Evolutionary conservation across 2,888 invertebrate genomes (phyloP).

Genomic region (Aproaerema taeniolella): DNA sequence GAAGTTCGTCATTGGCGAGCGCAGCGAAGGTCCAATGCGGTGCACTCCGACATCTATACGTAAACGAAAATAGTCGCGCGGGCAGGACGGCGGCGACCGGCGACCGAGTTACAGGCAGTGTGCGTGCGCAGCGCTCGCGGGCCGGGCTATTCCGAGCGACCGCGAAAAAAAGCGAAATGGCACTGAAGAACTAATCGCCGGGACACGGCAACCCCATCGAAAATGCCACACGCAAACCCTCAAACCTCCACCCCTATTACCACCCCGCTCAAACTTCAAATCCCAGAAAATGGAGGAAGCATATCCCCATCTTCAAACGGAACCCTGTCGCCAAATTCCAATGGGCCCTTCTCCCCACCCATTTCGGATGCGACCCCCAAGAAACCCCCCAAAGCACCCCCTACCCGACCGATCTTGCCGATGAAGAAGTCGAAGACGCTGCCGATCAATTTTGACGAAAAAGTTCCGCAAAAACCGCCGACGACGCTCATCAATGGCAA

Average conservation of each 20-base stretch:
- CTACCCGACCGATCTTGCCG: slow-evolving; percentile 54
- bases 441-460: slow-evolving; percentile 64
- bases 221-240: slow-evolving; percentile 54
- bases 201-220: slow-evolving; percentile 63
- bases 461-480: slow-evolving; percentile 46
- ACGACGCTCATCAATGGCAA: slow-evolving; percentile 50
- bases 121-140: slow-evolving; percentile 67
- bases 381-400: slow-evolving; percentile 64
- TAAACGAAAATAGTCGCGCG: slow-evolving; percentile 74
- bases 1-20: slow-evolving; percentile 31
- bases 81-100: slow-evolving; percentile 38
- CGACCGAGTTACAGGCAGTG: slow-evolving; percentile 73
- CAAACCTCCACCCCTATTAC: slow-evolving; percentile 32
- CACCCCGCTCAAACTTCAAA: slow-evolving; percentile 50
- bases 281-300: slow-evolving; percentile 44
- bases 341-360: slow-evolving; percentile 59
- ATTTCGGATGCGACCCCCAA: slow-evolving; percentile 59
- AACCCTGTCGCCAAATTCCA: slow-evolving; percentile 42
- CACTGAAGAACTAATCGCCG: slow-evolving; percentile 66
- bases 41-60: slow-evolving; percentile 75
- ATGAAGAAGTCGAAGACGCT: slow-evolving; percentile 67
- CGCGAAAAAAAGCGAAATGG: slow-evolving; percentile 62
- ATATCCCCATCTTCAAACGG: slow-evolving; percentile 35
- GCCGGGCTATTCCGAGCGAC: slow-evolving; percentile 71
- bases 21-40: slow-evolving; percentile 59